A percentile compares a stretch with the other conserved stretches of the same genome.
These are phyloP conservation scores for Karalla daura DNA, from an alignment of 2,797 vertebrate species.

Conservation along the genomic window DNA sequence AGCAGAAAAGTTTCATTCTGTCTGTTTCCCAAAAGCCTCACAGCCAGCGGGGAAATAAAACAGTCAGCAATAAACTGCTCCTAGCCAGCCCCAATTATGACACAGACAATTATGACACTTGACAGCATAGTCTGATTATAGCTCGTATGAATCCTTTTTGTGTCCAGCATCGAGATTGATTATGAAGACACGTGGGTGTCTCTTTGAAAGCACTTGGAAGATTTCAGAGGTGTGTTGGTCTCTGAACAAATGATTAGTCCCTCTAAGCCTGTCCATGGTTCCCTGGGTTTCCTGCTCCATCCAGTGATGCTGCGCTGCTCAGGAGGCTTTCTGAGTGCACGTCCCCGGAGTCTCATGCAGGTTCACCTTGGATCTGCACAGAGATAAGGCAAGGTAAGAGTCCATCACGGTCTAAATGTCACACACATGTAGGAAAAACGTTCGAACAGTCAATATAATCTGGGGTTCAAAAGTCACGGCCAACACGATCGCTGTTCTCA, in stretches of 20 bases:
- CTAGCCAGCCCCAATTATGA: conserved; percentile 3
- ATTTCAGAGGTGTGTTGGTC: conserved; percentile 17
- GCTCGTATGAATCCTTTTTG: conserved; percentile 2
- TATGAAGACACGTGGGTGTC: background rate
- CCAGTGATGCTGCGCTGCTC: conserved; percentile 51
- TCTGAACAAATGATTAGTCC: conserved; percentile 29
- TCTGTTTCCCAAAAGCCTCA: background rate
- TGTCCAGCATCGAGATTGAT: conserved; percentile 17
- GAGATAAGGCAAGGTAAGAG: background rate
- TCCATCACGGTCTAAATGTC: background rate
- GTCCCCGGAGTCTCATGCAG: conserved; percentile 87
- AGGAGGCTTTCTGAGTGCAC: conserved; percentile 87
- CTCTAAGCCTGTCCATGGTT: conserved; percentile 13
- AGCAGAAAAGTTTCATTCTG: conserved; percentile 9
- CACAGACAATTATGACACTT: conserved; percentile 3
- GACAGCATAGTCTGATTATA: conserved; percentile 7
- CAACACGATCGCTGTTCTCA: background rate
- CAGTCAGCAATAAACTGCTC: background rate
- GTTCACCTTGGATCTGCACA: conserved; percentile 92
- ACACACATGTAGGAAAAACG: background rate
- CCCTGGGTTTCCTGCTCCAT: background rate
- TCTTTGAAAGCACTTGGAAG: conserved; percentile 25
- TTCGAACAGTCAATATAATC: background rate
- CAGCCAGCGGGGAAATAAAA: conserved; percentile 1
- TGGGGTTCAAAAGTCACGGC: background rate